A percentile compares a stretch with the other conserved stretches of the same genome.
Conservation (phyloP, 2,797 vertebrate species). For the Natrix natrix region DNA sequence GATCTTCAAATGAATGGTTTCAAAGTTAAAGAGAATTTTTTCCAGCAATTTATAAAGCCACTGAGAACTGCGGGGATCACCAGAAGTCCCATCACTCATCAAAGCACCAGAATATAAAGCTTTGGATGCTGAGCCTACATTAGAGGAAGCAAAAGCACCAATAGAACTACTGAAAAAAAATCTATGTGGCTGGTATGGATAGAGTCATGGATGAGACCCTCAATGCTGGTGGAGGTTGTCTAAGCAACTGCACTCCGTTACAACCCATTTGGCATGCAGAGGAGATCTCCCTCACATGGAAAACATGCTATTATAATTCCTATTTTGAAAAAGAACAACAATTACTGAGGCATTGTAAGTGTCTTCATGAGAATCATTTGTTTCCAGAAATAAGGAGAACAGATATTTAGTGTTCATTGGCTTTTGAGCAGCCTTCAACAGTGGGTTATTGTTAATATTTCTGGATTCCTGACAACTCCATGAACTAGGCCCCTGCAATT, state of each 20-base stretch:
- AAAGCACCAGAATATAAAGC: neutral
- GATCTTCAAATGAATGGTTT: neutral
- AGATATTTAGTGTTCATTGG: neutral
- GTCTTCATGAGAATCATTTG: neutral
- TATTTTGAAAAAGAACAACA: neutral
- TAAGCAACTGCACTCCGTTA: neutral
- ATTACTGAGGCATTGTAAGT: neutral
- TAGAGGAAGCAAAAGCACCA: neutral
- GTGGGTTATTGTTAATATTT: neutral
- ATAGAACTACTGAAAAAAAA: neutral
- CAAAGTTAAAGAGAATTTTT: neutral
- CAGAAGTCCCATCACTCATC: neutral
- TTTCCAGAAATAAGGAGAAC: neutral
- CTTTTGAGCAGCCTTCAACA: neutral
- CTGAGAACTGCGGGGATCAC: neutral
- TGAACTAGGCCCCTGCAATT: neutral
- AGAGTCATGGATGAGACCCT: neutral
- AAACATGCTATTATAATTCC: neutral
- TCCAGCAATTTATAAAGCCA: neutral
- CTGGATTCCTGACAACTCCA: neutral
- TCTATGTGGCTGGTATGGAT: neutral
- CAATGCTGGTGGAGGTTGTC: neutral
- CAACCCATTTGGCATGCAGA: neutral
- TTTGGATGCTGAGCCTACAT: neutral
- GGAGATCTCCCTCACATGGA: neutral